Conservation (phyloP, 2,888 invertebrate genomes). For the Rhodophaea formosa region DNA sequence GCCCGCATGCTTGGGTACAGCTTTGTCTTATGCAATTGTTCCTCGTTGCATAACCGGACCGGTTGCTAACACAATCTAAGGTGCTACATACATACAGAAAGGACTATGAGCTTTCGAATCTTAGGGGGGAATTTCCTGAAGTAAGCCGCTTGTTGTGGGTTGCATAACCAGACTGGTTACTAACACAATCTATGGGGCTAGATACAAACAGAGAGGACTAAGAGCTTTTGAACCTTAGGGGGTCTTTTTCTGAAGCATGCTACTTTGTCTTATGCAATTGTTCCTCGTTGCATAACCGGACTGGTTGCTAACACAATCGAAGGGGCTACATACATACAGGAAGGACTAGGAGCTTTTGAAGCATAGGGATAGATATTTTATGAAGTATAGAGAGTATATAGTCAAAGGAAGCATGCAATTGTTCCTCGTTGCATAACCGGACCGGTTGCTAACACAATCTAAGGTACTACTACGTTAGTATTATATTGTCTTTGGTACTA, state of each 20-base stretch:
- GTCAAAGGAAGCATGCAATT: too few species aligned
- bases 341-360: background rate
- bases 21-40: conserved; percentile 18
- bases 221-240: too few species aligned
- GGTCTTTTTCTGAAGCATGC: too few species aligned
- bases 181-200: too few species aligned
- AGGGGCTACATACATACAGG: background rate
- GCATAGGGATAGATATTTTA: too few species aligned
- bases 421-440: conserved; percentile 17
- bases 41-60: conserved; percentile 18
- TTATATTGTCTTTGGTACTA: too few species aligned
- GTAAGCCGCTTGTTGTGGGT: too few species aligned
- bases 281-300: conserved; percentile 18
- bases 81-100: background rate
- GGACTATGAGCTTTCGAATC: background rate
- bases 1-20: conserved; percentile 12
- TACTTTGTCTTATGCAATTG: conserved; percentile 18
- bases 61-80: conserved; percentile 15
- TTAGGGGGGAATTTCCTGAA: too few species aligned
- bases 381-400: too few species aligned
- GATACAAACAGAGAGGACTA: too few species aligned
- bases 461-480: too few species aligned
- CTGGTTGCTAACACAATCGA: conserved; percentile 17
- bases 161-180: too few species aligned
- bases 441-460: conserved; percentile 18